Base-by-base conservation (phyloP, 2,797 vertebrate species). In the Cossypha heuglini region DNA sequence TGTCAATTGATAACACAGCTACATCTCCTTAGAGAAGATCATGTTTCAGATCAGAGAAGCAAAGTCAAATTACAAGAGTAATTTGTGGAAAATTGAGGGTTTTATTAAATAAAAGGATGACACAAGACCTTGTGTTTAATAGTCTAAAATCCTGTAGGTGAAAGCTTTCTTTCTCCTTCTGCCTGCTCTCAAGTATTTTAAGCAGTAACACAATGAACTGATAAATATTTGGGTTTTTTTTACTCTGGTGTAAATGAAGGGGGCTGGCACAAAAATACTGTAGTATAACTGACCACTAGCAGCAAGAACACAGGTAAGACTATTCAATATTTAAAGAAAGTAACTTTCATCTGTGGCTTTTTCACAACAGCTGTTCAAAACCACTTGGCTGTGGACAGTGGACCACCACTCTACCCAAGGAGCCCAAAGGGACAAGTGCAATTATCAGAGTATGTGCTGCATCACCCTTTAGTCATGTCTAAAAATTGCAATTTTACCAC, bases 51-150 rank as follows among this genome's bases (percentile, higher is more conserved):
- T 83, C 87, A 89, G 55, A 85, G 94, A 92, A 96, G 93, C 85
- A 83, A 96, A 87, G 96, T 97, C 96, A 98, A 98, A 98, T 98
- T 97, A 96, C 97, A 96, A 91, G 97, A 98, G 97, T 98, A 86
- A 98, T 98, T 98, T 98, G 96, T 96, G 96, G 96, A 97, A 98
- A 98, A 96, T 82, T 95, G 52, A 97, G 96, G 97, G 97, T 71
- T 97, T 98, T 90, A 93, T 96, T 91, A 86, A 97, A 98, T 97
- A 96, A 98, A 98, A 97, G 96, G 97, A 98, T 98, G 97, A 98
- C 98, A 98, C 97, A 98, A 98, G 97, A 97, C 97, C 97, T 97
- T 90, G 89, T 97, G 95, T 98, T 98, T 98, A 98, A 98, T 97
- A 98, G 97, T 96, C 88, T 90, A 98, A 98, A 98, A 97, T 96